These are phyloP conservation scores for Spilarctia lutea DNA, from an alignment of 2,888 invertebrate genomes.

Conservation along the genomic window DNA sequence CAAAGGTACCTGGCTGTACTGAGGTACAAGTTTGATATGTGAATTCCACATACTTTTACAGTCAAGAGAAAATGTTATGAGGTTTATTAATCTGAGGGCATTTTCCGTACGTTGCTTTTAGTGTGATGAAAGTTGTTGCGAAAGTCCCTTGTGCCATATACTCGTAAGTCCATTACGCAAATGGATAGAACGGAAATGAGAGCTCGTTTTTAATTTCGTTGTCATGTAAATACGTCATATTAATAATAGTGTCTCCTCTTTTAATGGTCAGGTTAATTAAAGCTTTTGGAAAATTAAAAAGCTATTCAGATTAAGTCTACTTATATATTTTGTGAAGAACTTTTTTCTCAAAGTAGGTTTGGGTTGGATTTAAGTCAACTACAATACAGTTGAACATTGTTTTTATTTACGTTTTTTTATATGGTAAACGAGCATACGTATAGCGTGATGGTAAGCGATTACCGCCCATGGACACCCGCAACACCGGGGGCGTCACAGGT, in stretches of 20 bases:
- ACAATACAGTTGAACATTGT: no score
- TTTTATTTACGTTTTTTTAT: no score
- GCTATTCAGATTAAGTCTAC: slow-evolving; percentile 39
- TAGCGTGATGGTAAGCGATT: no score
- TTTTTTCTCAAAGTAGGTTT: no score
- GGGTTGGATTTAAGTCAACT: no score
- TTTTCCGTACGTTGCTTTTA: slow-evolving; percentile 84
- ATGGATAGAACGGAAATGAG: slow-evolving; percentile 82
- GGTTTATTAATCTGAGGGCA: slow-evolving; percentile 82
- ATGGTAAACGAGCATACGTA: no score
- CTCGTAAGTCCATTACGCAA: slow-evolving; percentile 80
- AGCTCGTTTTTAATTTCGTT: slow-evolving; percentile 83
- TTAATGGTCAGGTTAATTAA: slow-evolving; percentile 67
- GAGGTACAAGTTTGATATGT: slow-evolving; percentile 27
- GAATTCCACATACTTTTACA: slow-evolving; percentile 46
- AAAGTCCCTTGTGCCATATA: slow-evolving; percentile 79
- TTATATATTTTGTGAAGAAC: slow-evolving; percentile 1
- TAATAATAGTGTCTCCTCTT: slow-evolving; percentile 72
- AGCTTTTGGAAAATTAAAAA: slow-evolving; percentile 51
- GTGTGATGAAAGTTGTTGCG: slow-evolving; percentile 83
- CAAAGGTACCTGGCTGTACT: slow-evolving; percentile 20
- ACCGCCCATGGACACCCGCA: no score
- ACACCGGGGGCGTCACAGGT: no score
- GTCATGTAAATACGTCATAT: slow-evolving; percentile 76
- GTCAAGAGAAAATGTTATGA: slow-evolving; percentile 72